Conservation (phyloP, 2,888 invertebrate genomes). For the Thereva nobilitata region DNA sequence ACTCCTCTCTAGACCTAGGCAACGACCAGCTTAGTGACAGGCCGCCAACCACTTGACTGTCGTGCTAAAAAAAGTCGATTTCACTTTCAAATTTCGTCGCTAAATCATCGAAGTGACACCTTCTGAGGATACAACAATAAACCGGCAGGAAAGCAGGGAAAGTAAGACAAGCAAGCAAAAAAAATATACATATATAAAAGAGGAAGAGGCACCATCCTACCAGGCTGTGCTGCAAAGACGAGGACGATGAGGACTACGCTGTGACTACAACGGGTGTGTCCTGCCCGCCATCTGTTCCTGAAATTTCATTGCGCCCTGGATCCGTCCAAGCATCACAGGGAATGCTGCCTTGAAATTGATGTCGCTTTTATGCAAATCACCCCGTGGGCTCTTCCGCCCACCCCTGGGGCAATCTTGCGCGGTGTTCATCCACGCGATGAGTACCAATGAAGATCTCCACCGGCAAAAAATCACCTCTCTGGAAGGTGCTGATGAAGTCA, state of each 20-base stretch:
- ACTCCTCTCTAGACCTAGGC: no score
- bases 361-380: conserved; percentile 32
- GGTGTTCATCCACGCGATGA: conserved; percentile 30
- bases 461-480: conserved; percentile 24
- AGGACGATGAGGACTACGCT: no score
- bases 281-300: conserved; percentile 24
- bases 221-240: neutral
- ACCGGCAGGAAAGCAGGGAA: neutral
- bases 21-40: no score
- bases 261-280: no score
- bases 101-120: conserved; percentile 18
- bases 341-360: conserved; percentile 24
- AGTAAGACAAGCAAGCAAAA: no score
- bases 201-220: conserved; percentile 11
- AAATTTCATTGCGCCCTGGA: conserved; percentile 25
- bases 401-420: conserved; percentile 2
- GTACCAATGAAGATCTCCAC: conserved; percentile 23
- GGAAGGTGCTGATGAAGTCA: conserved; percentile 33
- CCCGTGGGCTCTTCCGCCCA: conserved; percentile 2
- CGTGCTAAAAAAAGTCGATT: neutral
- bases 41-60: no score
- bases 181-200: neutral
- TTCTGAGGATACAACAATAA: conserved; percentile 10
- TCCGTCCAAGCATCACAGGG: conserved; percentile 16
- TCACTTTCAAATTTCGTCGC: conserved; percentile 22